Evolutionary conservation across 1,140 invertebrate genomes (phyloP).

Genomic region (Mesaphorura yosii): DNA sequence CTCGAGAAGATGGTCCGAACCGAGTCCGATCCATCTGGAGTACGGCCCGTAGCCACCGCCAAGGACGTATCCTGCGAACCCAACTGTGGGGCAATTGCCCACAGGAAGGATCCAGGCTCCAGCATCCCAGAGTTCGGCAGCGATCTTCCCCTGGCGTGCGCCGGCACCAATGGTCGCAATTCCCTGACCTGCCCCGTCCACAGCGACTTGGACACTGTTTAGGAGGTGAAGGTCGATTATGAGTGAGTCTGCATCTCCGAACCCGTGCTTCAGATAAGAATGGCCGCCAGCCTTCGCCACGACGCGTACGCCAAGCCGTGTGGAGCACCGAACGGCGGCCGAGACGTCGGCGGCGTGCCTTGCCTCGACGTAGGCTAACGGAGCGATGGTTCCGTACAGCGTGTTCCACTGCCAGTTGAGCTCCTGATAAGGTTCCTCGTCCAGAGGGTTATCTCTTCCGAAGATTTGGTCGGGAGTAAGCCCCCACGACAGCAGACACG

Average conservation of each 20-base stretch:
- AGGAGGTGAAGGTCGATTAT: neutral
- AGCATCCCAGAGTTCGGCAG: neutral
- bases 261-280: neutral
- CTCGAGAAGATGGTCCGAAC: neutral
- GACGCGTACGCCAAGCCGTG: neutral
- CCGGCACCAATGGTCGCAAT: neutral
- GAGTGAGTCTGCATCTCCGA: neutral
- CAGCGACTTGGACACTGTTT: neutral
- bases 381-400: neutral
- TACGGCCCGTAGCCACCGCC: slow-evolving; percentile 1
- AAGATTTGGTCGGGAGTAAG: too few relatives aligned
- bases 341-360: neutral
- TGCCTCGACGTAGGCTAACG: neutral
- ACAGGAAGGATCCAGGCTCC: neutral
- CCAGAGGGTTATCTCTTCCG: too few relatives aligned
- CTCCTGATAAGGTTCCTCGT: too few relatives aligned
- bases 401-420: slow-evolving; percentile 4
- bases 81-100: neutral
- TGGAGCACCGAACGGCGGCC: neutral
- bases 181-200: too few relatives aligned
- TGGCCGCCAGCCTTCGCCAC: slow-evolving; percentile 2
- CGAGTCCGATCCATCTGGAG: neutral
- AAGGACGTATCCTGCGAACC: neutral
- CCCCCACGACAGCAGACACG: too few relatives aligned
- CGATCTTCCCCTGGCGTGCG: neutral